A percentile compares a stretch with the other conserved stretches of the same genome.
These are phyloP conservation scores for Pipistrellus pipistrellus DNA, from an alignment of 2,797 vertebrate genomes.

Conservation along the genomic window DNA sequence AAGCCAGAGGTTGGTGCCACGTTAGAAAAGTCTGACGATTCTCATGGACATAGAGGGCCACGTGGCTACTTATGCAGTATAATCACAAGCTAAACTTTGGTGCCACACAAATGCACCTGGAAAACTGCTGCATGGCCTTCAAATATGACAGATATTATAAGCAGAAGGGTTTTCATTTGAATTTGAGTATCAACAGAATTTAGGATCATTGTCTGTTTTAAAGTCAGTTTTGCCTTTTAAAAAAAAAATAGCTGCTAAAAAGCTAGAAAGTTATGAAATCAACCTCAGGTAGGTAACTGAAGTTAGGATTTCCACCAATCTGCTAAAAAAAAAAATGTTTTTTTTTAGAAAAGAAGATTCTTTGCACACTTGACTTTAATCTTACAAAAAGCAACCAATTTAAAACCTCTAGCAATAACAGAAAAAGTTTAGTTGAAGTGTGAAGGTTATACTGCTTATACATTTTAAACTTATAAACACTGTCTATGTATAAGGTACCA, in stretches of 20 bases:
- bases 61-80: background rate
- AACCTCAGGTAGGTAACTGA: background rate
- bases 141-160: background rate
- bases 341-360: background rate
- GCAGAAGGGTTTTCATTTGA: background rate
- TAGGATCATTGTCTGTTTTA: background rate
- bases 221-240: background rate
- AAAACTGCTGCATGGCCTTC: background rate
- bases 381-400: background rate
- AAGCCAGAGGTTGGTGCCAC: background rate
- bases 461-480: conserved; percentile 6
- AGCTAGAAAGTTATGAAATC: background rate
- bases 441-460: background rate
- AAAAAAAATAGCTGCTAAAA: background rate
- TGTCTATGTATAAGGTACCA: background rate
- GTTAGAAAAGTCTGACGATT: background rate
- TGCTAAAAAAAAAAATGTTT: background rate
- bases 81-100: background rate
- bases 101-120: background rate
- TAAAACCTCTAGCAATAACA: conserved; percentile 26
- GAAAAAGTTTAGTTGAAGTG: background rate
- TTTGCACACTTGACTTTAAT: background rate
- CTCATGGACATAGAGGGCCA: background rate
- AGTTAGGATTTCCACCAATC: background rate
- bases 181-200: background rate